A percentile compares a stretch with the other conserved stretches of the same genome.
These are phyloP conservation scores for Carassius gibelio DNA, from an alignment of 2,113 vertebrate genomes.

Conservation along the genomic window DNA sequence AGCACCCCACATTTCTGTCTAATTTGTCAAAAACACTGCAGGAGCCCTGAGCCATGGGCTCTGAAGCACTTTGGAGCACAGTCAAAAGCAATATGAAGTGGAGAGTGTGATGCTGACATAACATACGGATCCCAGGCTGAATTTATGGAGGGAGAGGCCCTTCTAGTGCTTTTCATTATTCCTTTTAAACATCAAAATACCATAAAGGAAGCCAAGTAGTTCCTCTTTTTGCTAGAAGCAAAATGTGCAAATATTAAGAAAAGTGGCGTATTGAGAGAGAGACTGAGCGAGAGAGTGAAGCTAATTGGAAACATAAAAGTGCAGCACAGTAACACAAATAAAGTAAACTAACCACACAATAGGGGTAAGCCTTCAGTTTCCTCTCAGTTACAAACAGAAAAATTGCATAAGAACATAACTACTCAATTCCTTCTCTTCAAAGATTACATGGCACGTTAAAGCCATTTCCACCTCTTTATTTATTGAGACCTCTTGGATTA, in stretches of 20 bases:
- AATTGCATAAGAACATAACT: conserved; percentile 68
- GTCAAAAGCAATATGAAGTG: conserved; percentile 60
- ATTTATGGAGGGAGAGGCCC: conserved; percentile 33
- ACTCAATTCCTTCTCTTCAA: conserved; percentile 69
- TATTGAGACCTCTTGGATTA: conserved; percentile 55
- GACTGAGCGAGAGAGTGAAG: conserved; percentile 36
- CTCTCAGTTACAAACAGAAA: conserved; percentile 72
- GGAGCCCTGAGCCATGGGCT: conserved; percentile 22
- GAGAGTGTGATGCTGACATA: conserved; percentile 48
- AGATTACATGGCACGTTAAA: conserved; percentile 73
- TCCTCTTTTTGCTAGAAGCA: conserved; percentile 49
- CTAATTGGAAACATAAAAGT: conserved; percentile 66
- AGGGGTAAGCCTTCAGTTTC: conserved; percentile 69
- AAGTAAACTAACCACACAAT: conserved; percentile 74
- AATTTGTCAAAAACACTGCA: conserved; percentile 60
- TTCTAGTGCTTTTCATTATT: conserved; percentile 44
- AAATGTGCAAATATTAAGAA: conserved; percentile 51
- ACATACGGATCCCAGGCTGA: conserved; percentile 49
- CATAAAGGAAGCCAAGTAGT: conserved; percentile 47
- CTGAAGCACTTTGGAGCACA: conserved; percentile 55
- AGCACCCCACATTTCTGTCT: conserved; percentile 60
- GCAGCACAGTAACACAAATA: conserved; percentile 66
- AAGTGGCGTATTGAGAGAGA: conserved; percentile 42
- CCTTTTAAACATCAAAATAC: conserved; percentile 32
- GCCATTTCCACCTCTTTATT: conserved; percentile 66